These are phyloP conservation scores for Cichlasoma orientale DNA, from an alignment of 2,797 vertebrate species.

Conservation along the genomic window DNA sequence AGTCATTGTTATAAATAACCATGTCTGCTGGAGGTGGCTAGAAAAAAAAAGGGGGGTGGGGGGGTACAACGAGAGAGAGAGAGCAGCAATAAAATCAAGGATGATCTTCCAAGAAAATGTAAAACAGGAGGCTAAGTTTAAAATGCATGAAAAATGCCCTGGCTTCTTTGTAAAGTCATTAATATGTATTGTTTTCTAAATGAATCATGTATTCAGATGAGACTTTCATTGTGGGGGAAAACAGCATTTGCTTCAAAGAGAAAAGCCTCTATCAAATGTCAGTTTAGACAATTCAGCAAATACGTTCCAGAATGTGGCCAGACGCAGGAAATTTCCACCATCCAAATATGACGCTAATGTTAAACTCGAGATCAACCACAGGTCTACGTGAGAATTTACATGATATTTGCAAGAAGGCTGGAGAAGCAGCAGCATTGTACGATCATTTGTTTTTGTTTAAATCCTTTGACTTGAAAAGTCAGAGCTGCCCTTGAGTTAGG, in stretches of 20 bases:
- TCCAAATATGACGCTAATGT: neutral
- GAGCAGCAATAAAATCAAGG: constrained; percentile 31
- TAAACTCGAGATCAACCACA: neutral
- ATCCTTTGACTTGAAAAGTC: constrained; percentile 17
- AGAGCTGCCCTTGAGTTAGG: constrained; percentile 27
- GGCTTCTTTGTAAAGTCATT: constrained; percentile 28
- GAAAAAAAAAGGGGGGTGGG: constrained; percentile 22
- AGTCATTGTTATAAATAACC: constrained; percentile 79
- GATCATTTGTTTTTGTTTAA: constrained; percentile 9
- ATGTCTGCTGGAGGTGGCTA: constrained; percentile 71
- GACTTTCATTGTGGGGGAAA: constrained; percentile 33
- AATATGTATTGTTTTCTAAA: constrained; percentile 55
- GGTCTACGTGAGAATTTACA: neutral
- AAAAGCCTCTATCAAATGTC: constrained; percentile 50
- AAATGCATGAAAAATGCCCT: neutral
- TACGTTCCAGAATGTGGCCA: constrained; percentile 10
- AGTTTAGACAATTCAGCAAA: constrained; percentile 31
- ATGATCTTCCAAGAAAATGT: constrained; percentile 49
- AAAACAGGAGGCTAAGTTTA: constrained; percentile 24
- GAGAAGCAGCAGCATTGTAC: neutral
- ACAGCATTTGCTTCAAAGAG: constrained; percentile 38
- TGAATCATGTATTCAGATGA: constrained; percentile 44
- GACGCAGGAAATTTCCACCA: neutral
- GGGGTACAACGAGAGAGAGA: constrained; percentile 34
- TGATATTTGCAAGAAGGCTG: constrained; percentile 9